Evolutionary conservation across 2,113 vertebrate species (phyloP), one percentile per base, ranked within the genome.

Genomic region (Albula glossodonta): DNA sequence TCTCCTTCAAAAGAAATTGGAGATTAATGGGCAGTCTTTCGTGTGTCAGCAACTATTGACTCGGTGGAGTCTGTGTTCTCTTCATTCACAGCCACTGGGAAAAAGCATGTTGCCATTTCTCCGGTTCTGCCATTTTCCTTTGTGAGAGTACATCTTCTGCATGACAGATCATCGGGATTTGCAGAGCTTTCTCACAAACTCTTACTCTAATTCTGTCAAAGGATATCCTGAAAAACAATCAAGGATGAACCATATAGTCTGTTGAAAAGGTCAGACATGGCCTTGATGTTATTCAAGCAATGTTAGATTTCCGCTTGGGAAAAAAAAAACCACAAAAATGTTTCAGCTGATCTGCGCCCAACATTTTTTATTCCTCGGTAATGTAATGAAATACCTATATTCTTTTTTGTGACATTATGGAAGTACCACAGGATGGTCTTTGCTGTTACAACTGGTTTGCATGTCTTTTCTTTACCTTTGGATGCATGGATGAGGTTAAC

Each of bases 1-100:
- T 85, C 85, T 74, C 78, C 90, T 83, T 90, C 25, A 70, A 86
- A 91, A 89, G 87, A 88, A n/a, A 49, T 63, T 15, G 80, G 88
- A 84, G 89, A 90, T 91, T 90, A 89, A 86, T 52, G 74, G 81
- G 56, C 86, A 88, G 85, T 78, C 87, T 83, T 87, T 53, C 41
- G 84, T 82, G 87, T 86, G 89, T 92, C 88, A 88, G 87, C 25
- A 90, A 80, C 79, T 92, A 87, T 90, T 92, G 90, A 88, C 88
- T 90, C 60, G 63, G 78, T 82, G 56, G 79, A 87, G 89, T 86
- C 82, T 63, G 81, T 48, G 80, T 51, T 63, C 85, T 88, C 83
- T 90, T 51, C 49, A 81, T 25, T 87, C 85, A 80, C 83, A 70
- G 52, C n/a, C 5, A 89, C 88, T 41, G 31, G 85, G 87, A 85